Conservation (phyloP, 1,140 invertebrate species). For the Pomacea maculata region DNA sequence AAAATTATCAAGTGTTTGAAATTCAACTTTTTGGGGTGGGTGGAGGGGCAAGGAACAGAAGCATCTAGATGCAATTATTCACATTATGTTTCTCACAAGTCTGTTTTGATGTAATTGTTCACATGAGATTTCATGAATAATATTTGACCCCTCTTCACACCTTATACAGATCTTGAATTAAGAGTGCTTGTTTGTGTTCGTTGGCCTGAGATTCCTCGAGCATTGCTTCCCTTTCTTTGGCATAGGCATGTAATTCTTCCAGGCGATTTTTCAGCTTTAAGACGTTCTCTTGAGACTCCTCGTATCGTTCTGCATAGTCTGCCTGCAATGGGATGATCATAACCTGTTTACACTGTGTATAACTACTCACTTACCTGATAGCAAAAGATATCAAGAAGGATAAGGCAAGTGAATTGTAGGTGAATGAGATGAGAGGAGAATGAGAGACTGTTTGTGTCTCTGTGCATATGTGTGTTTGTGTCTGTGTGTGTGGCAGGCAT, state of each 20-base stretch:
- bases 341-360: neutral
- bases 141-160: conserved; percentile 5
- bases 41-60: neutral
- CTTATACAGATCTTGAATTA: conserved; percentile 35
- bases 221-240: conserved; percentile 38
- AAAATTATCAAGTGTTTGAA: neutral
- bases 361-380: too few species aligned
- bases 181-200: conserved; percentile 29
- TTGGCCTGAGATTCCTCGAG: conserved; percentile 27
- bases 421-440: neutral
- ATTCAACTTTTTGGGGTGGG: neutral
- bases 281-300: conserved; percentile 43
- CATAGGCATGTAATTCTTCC: conserved; percentile 46
- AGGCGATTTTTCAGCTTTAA: conserved; percentile 40
- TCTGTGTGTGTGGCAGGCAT: neutral
- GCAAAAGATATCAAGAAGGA: too few species aligned
- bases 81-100: too few species aligned
- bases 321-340: conserved; percentile 18
- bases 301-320: conserved; percentile 44
- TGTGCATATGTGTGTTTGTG: conserved; percentile 1
- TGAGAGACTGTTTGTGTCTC: neutral
- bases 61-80: neutral
- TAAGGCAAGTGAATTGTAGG: neutral
- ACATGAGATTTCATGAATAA: neutral
- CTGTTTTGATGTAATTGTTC: too few species aligned